Evolutionary conservation across 2,888 invertebrate species (phyloP).

Genomic region (Sarcophaga caerulescens): DNA sequence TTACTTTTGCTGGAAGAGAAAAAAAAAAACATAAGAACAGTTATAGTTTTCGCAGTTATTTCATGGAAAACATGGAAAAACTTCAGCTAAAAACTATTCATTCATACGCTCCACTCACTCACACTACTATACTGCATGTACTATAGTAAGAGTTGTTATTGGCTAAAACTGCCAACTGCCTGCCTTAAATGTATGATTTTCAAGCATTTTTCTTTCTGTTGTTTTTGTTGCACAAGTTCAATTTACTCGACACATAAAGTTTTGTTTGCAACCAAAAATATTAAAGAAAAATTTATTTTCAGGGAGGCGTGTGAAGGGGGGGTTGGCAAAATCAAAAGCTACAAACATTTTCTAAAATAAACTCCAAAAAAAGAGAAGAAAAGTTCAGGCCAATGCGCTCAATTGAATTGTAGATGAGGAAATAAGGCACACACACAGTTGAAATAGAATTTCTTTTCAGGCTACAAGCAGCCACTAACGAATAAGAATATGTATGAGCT

Average conservation of each 20-base stretch:
- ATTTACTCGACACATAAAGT: constrained; percentile 64
- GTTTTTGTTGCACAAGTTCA: constrained; percentile 62
- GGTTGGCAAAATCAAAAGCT: too few species aligned
- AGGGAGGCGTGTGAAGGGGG: too few species aligned
- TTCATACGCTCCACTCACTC: not conserved
- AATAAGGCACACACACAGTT: constrained; percentile 15
- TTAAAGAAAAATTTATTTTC: constrained; percentile 30
- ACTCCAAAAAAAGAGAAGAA: constrained; percentile 13
- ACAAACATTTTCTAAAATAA: not conserved
- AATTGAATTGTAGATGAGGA: constrained; percentile 63
- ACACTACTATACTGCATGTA: not conserved
- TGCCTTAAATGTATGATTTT: constrained; percentile 48
- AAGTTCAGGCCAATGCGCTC: constrained; percentile 63
- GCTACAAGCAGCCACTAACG: constrained; percentile 8
- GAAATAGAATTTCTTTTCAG: constrained; percentile 10
- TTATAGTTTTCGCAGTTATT: not conserved
- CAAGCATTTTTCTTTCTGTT: not conserved
- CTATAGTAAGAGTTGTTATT: constrained; percentile 6
- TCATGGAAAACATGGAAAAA: not conserved
- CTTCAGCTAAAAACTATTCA: too few species aligned
- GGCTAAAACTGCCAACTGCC: constrained; percentile 43
- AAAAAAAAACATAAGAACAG: not conserved
- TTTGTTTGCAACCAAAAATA: constrained; percentile 58
- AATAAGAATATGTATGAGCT: constrained; percentile 5
- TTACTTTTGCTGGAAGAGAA: not conserved